Evolutionary conservation across 2,113 vertebrate genomes (phyloP), one percentile per base, ranked within the genome.

Genomic region (Dicrurus megarhynchus): DNA sequence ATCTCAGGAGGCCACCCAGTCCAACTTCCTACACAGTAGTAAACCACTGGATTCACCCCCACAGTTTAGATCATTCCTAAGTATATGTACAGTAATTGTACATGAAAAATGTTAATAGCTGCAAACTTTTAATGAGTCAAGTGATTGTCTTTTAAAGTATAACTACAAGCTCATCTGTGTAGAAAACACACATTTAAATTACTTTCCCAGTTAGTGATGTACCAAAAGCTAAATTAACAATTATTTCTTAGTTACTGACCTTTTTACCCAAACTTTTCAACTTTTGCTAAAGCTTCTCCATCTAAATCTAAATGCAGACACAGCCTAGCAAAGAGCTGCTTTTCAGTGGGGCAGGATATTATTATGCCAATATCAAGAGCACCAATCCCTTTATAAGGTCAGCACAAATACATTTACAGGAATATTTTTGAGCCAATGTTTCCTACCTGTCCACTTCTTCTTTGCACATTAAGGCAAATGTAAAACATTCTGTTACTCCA

Each of bases 401-500:
- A 59, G 19, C 24, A 70, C 13, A 67, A 84, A 63, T 11, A 37
- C 4, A 53, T 22, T 37, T 16, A 59, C 15, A 76, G 28, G 27
- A 67, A 63, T 71, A 55, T 56, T 77, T 13, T 71, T 47, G 47
- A 63, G 46, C 33, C 20, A 21, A 13, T 42, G 50, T 61, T 76
- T 96, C 98, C 96, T 89, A 99, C 99, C 98, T 99, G 98, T 99
- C 99, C 11, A 99, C 98, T 80, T 99, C 98, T 71, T 99, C 97
- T 95, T 99, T 98, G 96, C 98, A 99, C 99, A 99, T 99, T 74
- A 98, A 98, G 93, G 99, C 99, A 98, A 98, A 99, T 0, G 98
- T 99, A 90, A 99, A 99, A 90, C 99, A 99, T 94, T 99, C 99
- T 0, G 99, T 99, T 52, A 99, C 97, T 49, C 99, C 99, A 53